Evolutionary conservation across 92 coral and sea anemone genomes (phyloP).

Genomic region (Ricordea florida): DNA sequence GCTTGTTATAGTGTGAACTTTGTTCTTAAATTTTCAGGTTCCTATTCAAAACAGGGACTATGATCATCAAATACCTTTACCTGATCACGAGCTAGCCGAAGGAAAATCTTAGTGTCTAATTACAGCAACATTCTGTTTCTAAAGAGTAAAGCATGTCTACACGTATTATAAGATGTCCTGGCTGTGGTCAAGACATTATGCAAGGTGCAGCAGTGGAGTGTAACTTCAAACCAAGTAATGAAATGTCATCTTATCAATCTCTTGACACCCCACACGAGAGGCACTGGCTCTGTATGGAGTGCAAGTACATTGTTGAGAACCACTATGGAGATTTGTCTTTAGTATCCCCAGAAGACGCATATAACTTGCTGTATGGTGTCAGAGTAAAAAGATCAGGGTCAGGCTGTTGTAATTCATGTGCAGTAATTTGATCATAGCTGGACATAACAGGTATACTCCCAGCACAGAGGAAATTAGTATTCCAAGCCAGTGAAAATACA

Average conservation of each 20-base stretch:
- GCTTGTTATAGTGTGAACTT: too few species aligned
- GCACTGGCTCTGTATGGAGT: slow-evolving; percentile 88
- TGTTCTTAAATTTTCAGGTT: too few species aligned
- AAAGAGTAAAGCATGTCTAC: slow-evolving; percentile 60
- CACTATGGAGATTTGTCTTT: slow-evolving; percentile 73
- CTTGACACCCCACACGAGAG: slow-evolving; percentile 66
- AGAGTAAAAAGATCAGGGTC: slow-evolving; percentile 48
- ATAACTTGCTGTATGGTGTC: slow-evolving; percentile 70
- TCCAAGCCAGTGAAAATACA: too few species aligned
- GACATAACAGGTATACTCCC: too few species aligned
- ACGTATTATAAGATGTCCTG: slow-evolving; percentile 72
- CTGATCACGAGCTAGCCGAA: too few species aligned
- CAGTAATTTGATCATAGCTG: not conserved
- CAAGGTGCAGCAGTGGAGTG: slow-evolving; percentile 83
- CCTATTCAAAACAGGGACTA: too few species aligned
- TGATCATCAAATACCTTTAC: too few species aligned
- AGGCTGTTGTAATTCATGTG: slow-evolving; percentile 38
- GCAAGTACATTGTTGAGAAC: slow-evolving; percentile 86
- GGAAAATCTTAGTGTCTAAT: too few species aligned
- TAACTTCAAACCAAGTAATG: slow-evolving; percentile 61
- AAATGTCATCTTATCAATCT: slow-evolving; percentile 17
- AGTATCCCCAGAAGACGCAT: slow-evolving; percentile 83
- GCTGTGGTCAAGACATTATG: slow-evolving; percentile 83
- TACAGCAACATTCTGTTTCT: too few species aligned
- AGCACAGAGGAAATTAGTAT: too few species aligned